These are phyloP conservation scores for Rhabditophanes sp. DNA, from an alignment of 2,888 invertebrate genomes.

Conservation along the genomic window DNA sequence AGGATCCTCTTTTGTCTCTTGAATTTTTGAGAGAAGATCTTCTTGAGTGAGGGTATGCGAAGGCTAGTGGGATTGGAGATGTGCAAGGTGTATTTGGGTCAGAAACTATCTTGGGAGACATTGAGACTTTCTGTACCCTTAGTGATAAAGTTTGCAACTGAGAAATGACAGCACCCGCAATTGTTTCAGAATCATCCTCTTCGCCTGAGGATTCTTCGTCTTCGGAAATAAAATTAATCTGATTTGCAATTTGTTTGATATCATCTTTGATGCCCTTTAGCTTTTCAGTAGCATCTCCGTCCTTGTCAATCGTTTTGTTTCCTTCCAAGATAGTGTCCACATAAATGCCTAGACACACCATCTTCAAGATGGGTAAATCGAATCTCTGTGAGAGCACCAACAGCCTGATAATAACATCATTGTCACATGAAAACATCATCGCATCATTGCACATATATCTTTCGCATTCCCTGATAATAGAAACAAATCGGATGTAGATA, in stretches of 20 bases:
- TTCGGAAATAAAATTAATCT: conserved; percentile 14
- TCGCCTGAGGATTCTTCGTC: conserved; percentile 11
- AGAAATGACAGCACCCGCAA: conserved; percentile 32
- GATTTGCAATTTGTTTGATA: conserved; percentile 20
- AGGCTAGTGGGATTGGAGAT: background rate
- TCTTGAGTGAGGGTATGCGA: too few relatives aligned
- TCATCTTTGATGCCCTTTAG: conserved; percentile 17
- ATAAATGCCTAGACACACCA: conserved; percentile 28
- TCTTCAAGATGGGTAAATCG: conserved; percentile 27
- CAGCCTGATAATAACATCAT: conserved; percentile 31
- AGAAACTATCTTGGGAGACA: conserved; percentile 16
- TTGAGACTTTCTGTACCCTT: conserved; percentile 23
- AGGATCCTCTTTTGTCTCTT: too few relatives aligned
- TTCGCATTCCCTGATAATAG: conserved; percentile 32
- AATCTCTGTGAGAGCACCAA: conserved; percentile 33
- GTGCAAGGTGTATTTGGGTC: conserved; percentile 1
- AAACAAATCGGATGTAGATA: conserved; percentile 27
- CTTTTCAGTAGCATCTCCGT: too few relatives aligned
- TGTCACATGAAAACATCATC: conserved; percentile 26
- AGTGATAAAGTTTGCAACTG: conserved; percentile 33
- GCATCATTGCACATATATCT: conserved; percentile 36
- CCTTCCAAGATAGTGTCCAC: conserved; percentile 14
- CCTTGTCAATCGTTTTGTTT: conserved; percentile 5
- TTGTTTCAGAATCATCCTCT: conserved; percentile 10
- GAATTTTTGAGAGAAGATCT: conserved; percentile 15